Conservation (phyloP, 2,113 vertebrate species). For the Podarcis raffonei region DNA sequence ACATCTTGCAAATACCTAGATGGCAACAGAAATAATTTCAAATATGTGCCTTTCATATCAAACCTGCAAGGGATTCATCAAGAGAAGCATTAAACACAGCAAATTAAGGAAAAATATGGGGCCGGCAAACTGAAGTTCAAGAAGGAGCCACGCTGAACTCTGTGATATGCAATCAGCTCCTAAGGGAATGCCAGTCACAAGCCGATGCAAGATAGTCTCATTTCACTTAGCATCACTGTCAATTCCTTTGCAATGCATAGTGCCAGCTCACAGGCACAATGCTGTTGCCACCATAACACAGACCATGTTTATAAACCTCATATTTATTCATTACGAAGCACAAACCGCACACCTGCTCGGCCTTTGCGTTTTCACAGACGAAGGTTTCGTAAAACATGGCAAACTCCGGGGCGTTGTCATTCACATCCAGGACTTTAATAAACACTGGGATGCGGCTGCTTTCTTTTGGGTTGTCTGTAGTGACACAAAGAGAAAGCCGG, state of each 20-base stretch:
- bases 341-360: slow-evolving; percentile 86
- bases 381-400: slow-evolving; percentile 91
- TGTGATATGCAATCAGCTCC: slow-evolving; percentile 36
- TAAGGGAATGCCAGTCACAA: slow-evolving; percentile 25
- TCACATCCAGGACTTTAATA: slow-evolving; percentile 91
- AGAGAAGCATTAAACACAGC: slow-evolving; percentile 16
- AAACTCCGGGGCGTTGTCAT: slow-evolving; percentile 93
- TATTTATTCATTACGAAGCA: slow-evolving; percentile 1
- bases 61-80: slow-evolving; percentile 6
- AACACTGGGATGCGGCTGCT: slow-evolving; percentile 87
- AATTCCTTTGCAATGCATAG: slow-evolving; percentile 34
- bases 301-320: not conserved
- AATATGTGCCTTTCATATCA: not conserved
- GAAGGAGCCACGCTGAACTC: slow-evolving; percentile 13
- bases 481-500: slow-evolving; percentile 53
- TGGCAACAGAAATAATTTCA: not conserved
- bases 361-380: slow-evolving; percentile 93
- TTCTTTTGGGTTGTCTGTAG: slow-evolving; percentile 88
- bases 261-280: slow-evolving; percentile 18
- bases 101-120: not conserved
- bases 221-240: slow-evolving; percentile 42
- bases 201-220: slow-evolving; percentile 12
- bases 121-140: not conserved
- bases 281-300: not conserved
- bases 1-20: not conserved